Evolutionary conservation across 2,113 vertebrate species (phyloP).

Genomic region (Erythrocercus mccallii): DNA sequence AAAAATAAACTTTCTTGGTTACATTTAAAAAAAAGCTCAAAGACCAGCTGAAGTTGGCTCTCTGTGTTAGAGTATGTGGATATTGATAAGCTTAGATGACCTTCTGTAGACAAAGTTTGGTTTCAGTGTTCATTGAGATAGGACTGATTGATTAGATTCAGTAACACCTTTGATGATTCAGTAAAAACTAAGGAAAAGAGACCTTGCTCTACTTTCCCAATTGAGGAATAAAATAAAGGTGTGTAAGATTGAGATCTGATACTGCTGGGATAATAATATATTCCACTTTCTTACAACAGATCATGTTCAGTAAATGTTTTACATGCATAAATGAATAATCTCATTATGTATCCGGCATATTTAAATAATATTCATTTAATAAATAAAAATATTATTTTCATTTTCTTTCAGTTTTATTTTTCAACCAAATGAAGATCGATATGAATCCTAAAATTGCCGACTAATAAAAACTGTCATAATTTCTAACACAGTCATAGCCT

Average conservation of each 20-base stretch:
- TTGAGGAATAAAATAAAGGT: neutral
- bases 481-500: neutral
- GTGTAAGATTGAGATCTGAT: neutral
- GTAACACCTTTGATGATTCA: neutral
- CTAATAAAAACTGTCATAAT: neutral
- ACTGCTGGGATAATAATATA: neutral
- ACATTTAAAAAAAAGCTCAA: accelerated
- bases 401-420: neutral
- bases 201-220: neutral
- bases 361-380: neutral
- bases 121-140: neutral
- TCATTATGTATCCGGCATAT: neutral
- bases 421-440: neutral
- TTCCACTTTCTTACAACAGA: neutral
- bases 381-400: neutral
- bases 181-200: neutral
- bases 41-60: neutral
- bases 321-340: neutral
- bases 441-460: neutral
- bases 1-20: neutral
- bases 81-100: neutral
- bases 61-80: neutral
- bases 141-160: neutral
- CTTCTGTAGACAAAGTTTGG: neutral
- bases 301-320: neutral